Conservation (phyloP, 53 echinoderm and acorn worm genomes). For the Zoroaster sp. region DNA sequence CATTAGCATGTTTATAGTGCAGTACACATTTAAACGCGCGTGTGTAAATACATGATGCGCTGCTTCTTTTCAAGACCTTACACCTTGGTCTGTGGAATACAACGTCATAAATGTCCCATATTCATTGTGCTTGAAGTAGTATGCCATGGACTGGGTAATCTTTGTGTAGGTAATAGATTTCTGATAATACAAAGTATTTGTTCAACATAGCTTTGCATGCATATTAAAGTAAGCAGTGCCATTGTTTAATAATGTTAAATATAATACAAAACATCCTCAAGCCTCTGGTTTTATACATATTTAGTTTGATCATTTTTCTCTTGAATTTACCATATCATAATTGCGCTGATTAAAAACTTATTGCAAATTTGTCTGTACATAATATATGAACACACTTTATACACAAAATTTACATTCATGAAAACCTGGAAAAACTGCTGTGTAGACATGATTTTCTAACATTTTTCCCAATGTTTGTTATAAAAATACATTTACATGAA, state of each 20-base stretch:
- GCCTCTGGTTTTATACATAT: not conserved
- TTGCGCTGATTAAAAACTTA: not conserved
- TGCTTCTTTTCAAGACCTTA: too few species aligned
- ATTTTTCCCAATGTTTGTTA: not conserved
- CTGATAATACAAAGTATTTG: not conserved
- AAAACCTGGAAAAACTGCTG: not conserved
- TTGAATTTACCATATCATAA: not conserved
- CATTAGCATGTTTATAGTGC: too few species aligned
- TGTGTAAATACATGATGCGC: too few species aligned
- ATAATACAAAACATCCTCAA: not conserved
- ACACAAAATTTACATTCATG: not conserved
- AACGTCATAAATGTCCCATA: too few species aligned
- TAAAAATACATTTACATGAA: conserved; percentile 20
- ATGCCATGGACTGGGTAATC: too few species aligned
- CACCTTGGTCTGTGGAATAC: too few species aligned
- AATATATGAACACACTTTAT: conserved; percentile 3
- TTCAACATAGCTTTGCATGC: conserved; percentile 13
- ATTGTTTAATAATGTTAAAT: not conserved
- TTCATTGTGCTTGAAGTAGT: too few species aligned
- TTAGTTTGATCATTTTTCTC: not conserved
- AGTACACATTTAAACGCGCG: too few species aligned
- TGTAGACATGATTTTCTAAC: not conserved
- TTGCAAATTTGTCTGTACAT: conserved; percentile 23
- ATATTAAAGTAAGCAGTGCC: not conserved
- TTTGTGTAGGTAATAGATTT: too few species aligned